phyloP scores from a whole-genome alignment of 2,888 invertebrate genomes.

The Leptura quadrifasciata region DNA sequence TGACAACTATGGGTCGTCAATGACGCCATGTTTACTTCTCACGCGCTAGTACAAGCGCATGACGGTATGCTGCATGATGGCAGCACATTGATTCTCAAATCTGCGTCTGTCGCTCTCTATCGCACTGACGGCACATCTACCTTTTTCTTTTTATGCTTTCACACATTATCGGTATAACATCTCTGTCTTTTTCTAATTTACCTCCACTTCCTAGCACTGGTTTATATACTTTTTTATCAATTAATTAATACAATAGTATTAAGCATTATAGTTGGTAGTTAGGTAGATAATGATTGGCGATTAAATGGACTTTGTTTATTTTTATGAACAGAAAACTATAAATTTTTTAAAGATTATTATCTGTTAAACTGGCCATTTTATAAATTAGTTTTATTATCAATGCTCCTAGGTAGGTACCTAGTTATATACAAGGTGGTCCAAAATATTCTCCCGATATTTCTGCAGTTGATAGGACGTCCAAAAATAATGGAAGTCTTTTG shows the following conservation, averaged over 20 bases:
- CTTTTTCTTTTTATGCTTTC: neutral
- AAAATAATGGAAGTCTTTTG: too few relatives aligned
- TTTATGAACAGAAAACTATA: slow-evolving; percentile 13
- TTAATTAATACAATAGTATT: too few relatives aligned
- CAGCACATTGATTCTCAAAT: slow-evolving; percentile 37
- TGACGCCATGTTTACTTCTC: slow-evolving; percentile 68
- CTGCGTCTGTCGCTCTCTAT: neutral
- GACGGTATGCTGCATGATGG: slow-evolving; percentile 29
- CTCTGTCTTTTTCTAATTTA: neutral
- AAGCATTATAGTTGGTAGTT: neutral
- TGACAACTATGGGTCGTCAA: slow-evolving; percentile 64
- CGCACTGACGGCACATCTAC: neutral
- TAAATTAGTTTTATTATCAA: neutral
- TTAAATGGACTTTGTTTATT: slow-evolving; percentile 22
- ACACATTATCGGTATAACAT: neutral
- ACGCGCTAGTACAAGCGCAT: slow-evolving; percentile 36
- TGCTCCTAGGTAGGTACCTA: neutral
- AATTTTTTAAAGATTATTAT: slow-evolving; percentile 7
- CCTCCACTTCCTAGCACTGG: slow-evolving; percentile 5
- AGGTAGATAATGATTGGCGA: neutral
- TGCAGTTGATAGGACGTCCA: too few relatives aligned
- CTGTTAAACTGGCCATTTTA: neutral
- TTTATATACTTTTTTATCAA: slow-evolving; percentile 21
- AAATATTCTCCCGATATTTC: too few relatives aligned
- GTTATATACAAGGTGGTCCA: too few relatives aligned